These are phyloP conservation scores for Takifugu flavidus DNA, from an alignment of 2,113 vertebrate genomes.

Conservation along the genomic window DNA sequence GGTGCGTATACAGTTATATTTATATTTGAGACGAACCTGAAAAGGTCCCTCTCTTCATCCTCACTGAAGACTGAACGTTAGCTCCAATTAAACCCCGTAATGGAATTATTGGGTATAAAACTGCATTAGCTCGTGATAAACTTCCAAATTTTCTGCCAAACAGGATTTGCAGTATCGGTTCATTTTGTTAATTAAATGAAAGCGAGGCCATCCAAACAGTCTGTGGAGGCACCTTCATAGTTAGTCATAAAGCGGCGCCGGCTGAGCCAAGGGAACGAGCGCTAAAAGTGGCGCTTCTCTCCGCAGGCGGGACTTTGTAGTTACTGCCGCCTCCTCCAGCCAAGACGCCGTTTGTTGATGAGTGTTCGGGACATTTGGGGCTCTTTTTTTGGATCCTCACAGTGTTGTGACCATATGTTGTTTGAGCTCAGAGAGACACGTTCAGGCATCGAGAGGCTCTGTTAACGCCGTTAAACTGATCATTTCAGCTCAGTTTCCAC, in stretches of 20 bases:
- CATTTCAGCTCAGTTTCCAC: too few relatives aligned
- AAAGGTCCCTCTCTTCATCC: too few relatives aligned
- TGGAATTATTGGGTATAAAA: not conserved
- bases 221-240: conserved; percentile 2
- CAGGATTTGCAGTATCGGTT: not conserved
- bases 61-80: too few relatives aligned
- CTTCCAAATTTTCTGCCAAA: not conserved
- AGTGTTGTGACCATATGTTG: too few relatives aligned
- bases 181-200: conserved; percentile 1
- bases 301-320: conserved; percentile 5
- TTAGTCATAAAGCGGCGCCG: not conserved
- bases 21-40: too few relatives aligned
- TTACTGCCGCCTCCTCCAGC: not conserved
- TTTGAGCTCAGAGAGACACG: too few relatives aligned
- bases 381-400: too few relatives aligned
- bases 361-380: not conserved
- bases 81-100: too few relatives aligned
- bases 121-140: not conserved
- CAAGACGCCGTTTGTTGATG: not conserved
- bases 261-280: not conserved
- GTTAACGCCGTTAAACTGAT: too few relatives aligned
- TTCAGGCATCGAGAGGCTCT: too few relatives aligned
- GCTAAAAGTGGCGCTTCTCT: not conserved
- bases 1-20: too few relatives aligned
- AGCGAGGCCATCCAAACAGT: not conserved